Evolutionary conservation across 2,113 vertebrate species (phyloP), one percentile per base, ranked within the genome.

Genomic region (Paratilapia polleni): DNA sequence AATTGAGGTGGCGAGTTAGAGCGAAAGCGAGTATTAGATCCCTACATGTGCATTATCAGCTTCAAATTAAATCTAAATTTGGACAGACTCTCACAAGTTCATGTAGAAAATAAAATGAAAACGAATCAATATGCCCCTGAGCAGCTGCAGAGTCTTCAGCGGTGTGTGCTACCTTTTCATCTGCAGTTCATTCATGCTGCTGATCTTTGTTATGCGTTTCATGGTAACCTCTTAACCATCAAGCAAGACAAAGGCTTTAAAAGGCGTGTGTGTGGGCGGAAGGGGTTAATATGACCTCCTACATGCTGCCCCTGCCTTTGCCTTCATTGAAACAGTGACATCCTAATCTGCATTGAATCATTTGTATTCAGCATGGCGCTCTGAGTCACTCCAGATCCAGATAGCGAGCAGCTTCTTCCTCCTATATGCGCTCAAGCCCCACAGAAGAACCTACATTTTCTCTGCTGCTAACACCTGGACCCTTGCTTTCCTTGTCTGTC

Each of bases 291-390:
- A 60, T 84, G 85, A 89, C 91, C 90, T 93, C 90, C 88, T 82
- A 77, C 85, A 77, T 24, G 76, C 79, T 63, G 85, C 79, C 80
- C 82, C 38, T 54, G 87, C 82, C 83, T 86, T 60, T n/a, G 62
- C 83, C 70, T 83, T 81, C 81, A 87, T 86, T 87, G 88, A 90
- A 91, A 87, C 79, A 58, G 63, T 87, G 87, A 90, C 91, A 91
- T 92, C 76, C 92, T 92, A 90, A 92, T 94, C 92, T 87, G 80
- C 79, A 83, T 88, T 60, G 75, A 94, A 68, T 93, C 84, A 87
- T 94, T 93, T 78, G 88, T 88, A 92, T 93, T 90, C 91, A 76
- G 78, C 86, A 1, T 82, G 88, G 80, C 57, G 20, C 74, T 84
- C 85, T 88, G 93, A 91, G 87, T 92, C 92, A 85, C 87, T 88